Evolutionary conservation across 2,113 vertebrate species (phyloP).

Genomic region (Poecilia latipinna): DNA sequence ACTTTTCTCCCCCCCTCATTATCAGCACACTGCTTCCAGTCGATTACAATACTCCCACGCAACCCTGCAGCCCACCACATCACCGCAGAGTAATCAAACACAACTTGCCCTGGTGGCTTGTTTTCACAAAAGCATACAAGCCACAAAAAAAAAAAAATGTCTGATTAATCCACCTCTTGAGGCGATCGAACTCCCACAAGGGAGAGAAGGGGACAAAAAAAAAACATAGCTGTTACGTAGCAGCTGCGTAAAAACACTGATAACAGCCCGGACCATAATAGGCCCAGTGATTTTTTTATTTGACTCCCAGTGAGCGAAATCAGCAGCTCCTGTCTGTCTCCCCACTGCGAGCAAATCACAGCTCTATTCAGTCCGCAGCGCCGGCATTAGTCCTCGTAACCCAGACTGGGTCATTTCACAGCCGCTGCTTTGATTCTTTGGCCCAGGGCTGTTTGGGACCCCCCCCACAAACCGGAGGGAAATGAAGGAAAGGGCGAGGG

Average conservation of each 20-base stretch:
- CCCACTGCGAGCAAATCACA: constrained; percentile 60
- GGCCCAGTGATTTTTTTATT: constrained; percentile 70
- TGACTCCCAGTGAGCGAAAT: constrained; percentile 69
- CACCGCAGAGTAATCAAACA: constrained; percentile 65
- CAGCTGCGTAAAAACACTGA: constrained; percentile 49
- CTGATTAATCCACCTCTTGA: constrained; percentile 67
- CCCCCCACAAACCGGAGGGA: constrained; percentile 7
- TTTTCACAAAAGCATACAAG: constrained; percentile 59
- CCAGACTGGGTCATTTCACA: constrained; percentile 58
- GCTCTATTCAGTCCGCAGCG: constrained; percentile 42
- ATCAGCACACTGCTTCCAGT: constrained; percentile 40
- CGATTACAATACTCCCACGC: constrained; percentile 43
- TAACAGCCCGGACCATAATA: constrained; percentile 52
- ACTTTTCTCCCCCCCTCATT: constrained; percentile 11
- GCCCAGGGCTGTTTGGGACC: constrained; percentile 55
- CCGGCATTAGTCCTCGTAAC: constrained; percentile 44
- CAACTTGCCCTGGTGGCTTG: constrained; percentile 50
- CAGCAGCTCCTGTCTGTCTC: constrained; percentile 49
- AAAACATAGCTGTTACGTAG: constrained; percentile 31
- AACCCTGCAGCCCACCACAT: constrained; percentile 43
- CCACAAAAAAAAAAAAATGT: constrained; percentile 48
- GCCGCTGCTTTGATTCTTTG: constrained; percentile 49
- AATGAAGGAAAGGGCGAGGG: constrained; percentile 16
- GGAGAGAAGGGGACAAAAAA: constrained; percentile 9
- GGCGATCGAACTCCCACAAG: constrained; percentile 59